Conservation (phyloP, 2,113 vertebrate genomes). For the Lagenorhynchus albirostris region DNA sequence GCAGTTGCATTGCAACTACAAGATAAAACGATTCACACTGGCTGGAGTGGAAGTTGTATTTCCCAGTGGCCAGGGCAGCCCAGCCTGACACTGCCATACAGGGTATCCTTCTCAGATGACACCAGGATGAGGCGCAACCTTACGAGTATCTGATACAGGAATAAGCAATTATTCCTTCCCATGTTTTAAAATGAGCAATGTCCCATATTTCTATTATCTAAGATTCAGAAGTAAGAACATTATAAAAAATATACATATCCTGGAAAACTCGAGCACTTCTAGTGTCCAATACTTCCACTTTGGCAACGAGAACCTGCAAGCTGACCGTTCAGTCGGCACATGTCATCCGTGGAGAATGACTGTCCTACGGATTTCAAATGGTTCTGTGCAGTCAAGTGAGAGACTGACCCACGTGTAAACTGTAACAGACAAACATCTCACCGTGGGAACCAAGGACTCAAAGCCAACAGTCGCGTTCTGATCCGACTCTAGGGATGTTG, state of each 20-base stretch:
- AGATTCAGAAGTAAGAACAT: slow-evolving; percentile 53
- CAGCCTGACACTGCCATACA: neutral
- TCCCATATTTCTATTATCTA: neutral
- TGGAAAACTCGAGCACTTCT: slow-evolving; percentile 6
- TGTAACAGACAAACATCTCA: neutral
- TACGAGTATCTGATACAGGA: neutral
- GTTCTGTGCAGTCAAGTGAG: neutral
- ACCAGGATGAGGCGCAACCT: neutral
- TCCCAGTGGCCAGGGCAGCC: slow-evolving; percentile 7
- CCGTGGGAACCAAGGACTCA: neutral
- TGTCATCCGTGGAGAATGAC: rapidly evolving
- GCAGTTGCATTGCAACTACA: neutral
- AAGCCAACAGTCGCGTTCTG: rapidly evolving
- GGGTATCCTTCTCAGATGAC: neutral
- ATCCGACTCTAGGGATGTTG: neutral
- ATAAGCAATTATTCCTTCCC: neutral
- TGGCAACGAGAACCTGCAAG: neutral
- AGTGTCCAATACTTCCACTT: neutral
- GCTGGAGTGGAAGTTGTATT: neutral
- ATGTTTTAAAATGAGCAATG: neutral
- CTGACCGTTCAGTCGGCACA: neutral
- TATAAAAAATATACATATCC: slow-evolving; percentile 35
- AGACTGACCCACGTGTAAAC: neutral
- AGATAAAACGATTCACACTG: rapidly evolving
- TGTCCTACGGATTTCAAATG: neutral